A percentile compares a stretch with the other conserved stretches of the same genome.
phyloP scores from a whole-genome alignment of 1,140 invertebrate species.

The Achatina immaculata region DNA sequence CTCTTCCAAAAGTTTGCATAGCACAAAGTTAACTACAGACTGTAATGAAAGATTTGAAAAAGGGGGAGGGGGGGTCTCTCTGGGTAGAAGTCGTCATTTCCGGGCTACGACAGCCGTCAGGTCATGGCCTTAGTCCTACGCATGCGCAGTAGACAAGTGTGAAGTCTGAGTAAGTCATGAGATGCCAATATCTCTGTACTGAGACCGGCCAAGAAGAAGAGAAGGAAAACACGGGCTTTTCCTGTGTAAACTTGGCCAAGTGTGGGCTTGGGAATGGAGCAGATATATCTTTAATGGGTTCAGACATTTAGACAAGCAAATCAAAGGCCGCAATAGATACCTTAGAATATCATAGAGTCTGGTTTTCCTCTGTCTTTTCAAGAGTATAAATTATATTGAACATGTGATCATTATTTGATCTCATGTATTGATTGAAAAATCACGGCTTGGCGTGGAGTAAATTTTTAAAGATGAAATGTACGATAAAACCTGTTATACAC shows the following conservation, averaged over 20 bases:
- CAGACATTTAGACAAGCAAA: neutral
- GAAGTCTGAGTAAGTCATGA: neutral
- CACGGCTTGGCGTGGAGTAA: no score
- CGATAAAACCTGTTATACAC: no score
- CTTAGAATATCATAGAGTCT: no score
- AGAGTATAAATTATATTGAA: no score
- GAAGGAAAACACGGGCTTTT: neutral
- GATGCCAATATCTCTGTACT: neutral
- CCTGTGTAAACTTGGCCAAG: neutral
- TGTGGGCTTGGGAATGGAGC: neutral
- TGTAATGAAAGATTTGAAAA: neutral
- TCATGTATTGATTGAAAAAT: no score
- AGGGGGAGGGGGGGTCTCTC: neutral
- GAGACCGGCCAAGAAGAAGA: neutral
- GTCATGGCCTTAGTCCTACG: neutral
- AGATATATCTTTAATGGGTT: neutral
- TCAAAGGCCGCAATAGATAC: no score
- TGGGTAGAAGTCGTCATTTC: neutral
- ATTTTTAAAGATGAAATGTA: no score
- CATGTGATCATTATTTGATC: no score
- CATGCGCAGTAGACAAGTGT: neutral
- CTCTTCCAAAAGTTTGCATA: neutral
- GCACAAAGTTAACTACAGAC: neutral
- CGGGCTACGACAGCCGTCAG: neutral
- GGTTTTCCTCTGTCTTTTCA: no score